Evolutionary conservation across 92 coral and sea anemone species (phyloP).

Genomic region (Porites evermanni): DNA sequence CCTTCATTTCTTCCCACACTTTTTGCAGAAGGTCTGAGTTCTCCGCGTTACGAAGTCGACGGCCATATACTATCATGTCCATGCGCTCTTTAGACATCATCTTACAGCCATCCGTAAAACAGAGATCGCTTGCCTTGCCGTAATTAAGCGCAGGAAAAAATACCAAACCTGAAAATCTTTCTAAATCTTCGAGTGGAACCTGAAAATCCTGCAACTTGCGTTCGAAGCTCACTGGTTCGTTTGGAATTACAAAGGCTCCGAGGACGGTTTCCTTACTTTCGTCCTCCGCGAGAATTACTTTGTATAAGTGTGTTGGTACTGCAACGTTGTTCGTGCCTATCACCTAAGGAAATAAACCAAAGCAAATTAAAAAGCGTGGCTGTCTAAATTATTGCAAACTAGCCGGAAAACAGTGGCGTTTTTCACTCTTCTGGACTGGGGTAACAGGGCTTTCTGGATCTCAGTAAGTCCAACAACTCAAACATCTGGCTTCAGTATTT

Average conservation of each 20-base stretch:
- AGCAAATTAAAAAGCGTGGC: neutral
- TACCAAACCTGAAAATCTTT: conserved; percentile 74
- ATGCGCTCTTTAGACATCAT: conserved; percentile 84
- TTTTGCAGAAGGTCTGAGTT: conserved; percentile 67
- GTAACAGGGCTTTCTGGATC: too few relatives aligned
- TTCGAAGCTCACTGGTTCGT: conserved; percentile 83
- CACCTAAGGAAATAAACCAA: conserved; percentile 57
- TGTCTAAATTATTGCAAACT: too few relatives aligned
- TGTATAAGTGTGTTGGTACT: conserved; percentile 95
- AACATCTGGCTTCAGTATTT: too few relatives aligned
- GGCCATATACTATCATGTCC: conserved; percentile 71
- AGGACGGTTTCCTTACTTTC: conserved; percentile 54
- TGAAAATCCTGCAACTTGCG: conserved; percentile 78
- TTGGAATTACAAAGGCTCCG: conserved; percentile 93
- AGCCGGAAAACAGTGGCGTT: too few relatives aligned
- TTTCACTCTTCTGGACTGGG: too few relatives aligned
- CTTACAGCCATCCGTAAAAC: conserved; percentile 83
- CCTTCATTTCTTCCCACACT: conserved; percentile 72
- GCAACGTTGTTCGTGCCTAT: conserved; percentile 92
- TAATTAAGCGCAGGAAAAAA: conserved; percentile 74
- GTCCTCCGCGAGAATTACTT: conserved; percentile 85
- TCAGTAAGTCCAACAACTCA: too few relatives aligned
- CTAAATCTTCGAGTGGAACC: conserved; percentile 76
- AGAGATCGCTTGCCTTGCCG: conserved; percentile 70
- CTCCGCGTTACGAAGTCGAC: conserved; percentile 70